These are phyloP conservation scores for Colaptes auratus DNA, from an alignment of 2,113 vertebrate genomes.

Conservation along the genomic window DNA sequence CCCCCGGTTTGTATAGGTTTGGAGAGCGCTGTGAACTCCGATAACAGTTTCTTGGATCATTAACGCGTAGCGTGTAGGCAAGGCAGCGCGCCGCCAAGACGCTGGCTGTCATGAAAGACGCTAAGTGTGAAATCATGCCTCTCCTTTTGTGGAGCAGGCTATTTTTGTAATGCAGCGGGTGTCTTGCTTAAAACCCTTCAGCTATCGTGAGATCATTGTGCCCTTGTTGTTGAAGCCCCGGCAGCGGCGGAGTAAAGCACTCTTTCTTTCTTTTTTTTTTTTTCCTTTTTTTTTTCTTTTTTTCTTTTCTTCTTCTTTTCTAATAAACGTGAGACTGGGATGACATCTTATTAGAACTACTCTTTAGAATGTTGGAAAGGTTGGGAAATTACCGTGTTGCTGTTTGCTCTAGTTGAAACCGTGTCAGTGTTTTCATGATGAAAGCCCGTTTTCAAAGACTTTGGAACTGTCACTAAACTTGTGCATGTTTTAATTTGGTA, in stretches of 20 bases:
- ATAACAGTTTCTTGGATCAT: conserved; percentile 60
- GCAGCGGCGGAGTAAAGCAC: conserved; percentile 15
- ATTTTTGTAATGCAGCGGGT: conserved; percentile 67
- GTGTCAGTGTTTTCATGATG: conserved; percentile 18
- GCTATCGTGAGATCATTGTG: conserved; percentile 36
- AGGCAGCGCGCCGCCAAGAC: conserved; percentile 45
- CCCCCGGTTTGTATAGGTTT: neutral
- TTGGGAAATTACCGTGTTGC: conserved; percentile 28
- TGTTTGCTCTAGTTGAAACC: conserved; percentile 32
- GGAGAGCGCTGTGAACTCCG: conserved; percentile 63
- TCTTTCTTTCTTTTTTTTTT: too few species aligned
- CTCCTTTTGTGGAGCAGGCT: conserved; percentile 71
- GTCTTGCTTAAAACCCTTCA: conserved; percentile 46
- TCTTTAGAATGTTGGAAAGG: conserved; percentile 21
- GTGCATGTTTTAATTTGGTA: neutral
- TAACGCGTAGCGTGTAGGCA: conserved; percentile 60
- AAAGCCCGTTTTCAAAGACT: conserved; percentile 35
- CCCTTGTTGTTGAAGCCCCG: conserved; percentile 18
- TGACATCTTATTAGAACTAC: conserved; percentile 35
- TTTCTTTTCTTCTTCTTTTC: neutral
- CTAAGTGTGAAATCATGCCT: conserved; percentile 67
- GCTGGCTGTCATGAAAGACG: conserved; percentile 64
- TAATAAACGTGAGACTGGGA: conserved; percentile 27
- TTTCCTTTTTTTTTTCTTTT: too few species aligned
- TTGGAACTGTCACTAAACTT: neutral